Percentiles rank a stretch among this genome's conserved stretches.
Evolutionary conservation across 2,113 vertebrate species (phyloP).

Genomic region (Dendropsophus ebraccatus): DNA sequence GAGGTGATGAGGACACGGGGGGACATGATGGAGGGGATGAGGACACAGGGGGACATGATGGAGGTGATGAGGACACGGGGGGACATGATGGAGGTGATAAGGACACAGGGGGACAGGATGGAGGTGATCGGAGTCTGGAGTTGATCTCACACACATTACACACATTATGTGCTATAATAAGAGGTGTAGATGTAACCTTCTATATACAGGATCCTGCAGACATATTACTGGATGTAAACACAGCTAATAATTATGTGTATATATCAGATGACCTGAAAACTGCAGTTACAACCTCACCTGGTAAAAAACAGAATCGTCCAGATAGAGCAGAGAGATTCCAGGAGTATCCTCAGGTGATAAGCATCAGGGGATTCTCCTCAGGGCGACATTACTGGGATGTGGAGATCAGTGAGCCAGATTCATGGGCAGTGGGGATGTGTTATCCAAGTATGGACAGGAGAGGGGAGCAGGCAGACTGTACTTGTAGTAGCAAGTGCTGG

Average conservation of each 20-base stretch:
- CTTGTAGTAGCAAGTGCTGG: neutral
- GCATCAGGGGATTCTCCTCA: neutral
- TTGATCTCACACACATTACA: neutral
- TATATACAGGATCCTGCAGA: neutral
- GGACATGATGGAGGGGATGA: neutral
- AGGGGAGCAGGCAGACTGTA: neutral
- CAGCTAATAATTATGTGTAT: neutral
- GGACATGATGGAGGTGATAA: neutral
- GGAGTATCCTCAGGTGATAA: neutral
- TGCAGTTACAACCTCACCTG: neutral
- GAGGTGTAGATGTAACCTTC: neutral
- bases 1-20: no score
- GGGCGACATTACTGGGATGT: constrained; percentile 29
- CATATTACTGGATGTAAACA: constrained; percentile 16
- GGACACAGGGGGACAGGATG: neutral
- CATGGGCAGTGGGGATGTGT: neutral
- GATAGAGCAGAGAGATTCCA: neutral
- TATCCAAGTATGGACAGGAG: neutral
- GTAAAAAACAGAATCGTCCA: neutral
- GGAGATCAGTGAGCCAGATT: neutral
- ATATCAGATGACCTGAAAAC: constrained; percentile 22
- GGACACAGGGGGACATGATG: no score
- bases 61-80: neutral
- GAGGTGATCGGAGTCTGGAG: neutral
- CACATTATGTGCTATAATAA: neutral